Conservation (phyloP, 92 coral and sea anemone species). For the Montipora capitata region DNA sequence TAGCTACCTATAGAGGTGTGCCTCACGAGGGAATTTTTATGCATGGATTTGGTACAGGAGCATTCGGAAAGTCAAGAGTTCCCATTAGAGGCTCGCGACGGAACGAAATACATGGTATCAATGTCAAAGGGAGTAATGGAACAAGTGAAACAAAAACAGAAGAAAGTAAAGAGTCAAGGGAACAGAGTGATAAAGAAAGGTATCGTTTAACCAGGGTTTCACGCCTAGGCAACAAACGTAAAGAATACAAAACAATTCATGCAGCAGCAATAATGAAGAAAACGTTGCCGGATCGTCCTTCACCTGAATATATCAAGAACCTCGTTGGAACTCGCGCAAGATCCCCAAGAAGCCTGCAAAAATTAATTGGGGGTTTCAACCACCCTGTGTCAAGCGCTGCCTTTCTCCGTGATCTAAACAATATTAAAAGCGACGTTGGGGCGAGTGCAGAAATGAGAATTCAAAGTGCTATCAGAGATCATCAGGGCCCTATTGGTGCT, state of each 20-base stretch:
- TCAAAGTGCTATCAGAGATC: conserved; percentile 4
- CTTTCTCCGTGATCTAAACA: background rate
- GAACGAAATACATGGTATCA: conserved; percentile 46
- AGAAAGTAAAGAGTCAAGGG: background rate
- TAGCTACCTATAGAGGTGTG: conserved; percentile 88
- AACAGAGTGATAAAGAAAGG: conserved; percentile 16
- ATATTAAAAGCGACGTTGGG: background rate
- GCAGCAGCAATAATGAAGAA: conserved; percentile 67
- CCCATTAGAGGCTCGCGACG: conserved; percentile 75
- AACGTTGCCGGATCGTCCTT: conserved; percentile 32
- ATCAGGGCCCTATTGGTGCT: conserved; percentile 51
- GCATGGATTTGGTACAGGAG: conserved; percentile 85
- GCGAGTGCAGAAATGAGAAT: conserved; percentile 12
- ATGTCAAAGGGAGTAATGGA: background rate
- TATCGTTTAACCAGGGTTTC: conserved; percentile 27
- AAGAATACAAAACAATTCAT: conserved; percentile 19
- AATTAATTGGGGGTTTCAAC: background rate
- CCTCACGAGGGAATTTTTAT: conserved; percentile 90
- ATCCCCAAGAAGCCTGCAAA: conserved; percentile 49
- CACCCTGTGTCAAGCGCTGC: background rate
- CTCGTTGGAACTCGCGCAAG: conserved; percentile 66
- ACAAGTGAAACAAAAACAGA: background rate
- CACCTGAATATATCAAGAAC: background rate
- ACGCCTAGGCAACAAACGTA: conserved; percentile 24
- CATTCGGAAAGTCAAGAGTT: conserved; percentile 85